Evolutionary conservation across 2,888 invertebrate species (phyloP), one percentile per base, ranked within the genome.

Genomic region (Salpingus planirostris): DNA sequence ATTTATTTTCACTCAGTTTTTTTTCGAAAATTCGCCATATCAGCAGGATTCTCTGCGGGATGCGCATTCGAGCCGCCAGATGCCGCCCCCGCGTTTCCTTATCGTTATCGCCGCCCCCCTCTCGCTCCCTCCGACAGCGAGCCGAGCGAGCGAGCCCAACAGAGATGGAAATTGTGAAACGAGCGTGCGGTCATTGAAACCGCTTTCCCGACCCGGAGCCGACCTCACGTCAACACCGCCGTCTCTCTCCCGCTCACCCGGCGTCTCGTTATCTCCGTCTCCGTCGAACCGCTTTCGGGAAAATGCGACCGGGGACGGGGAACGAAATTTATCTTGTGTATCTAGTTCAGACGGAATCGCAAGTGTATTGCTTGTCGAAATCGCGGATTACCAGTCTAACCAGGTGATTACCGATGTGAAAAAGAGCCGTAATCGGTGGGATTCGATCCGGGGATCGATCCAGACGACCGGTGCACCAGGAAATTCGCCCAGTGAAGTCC

Each of bases 341-440:
- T 52, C 50, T 52, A 52, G 54, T 56, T 44, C 50, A 48, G 50
- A 52, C 48, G 38, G 42, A 45, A 49, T 49, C 48, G 52, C 52
- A 46, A 48, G 38, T 38, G 38, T 38, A 38, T 27, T 35, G 42
- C 43, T 36, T 42, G 42, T 34, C 38, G 28, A 34, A 44, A 42
- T 39, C 34, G 34, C 38, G 40, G 35, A 38, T 38, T 47, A 40
- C 30, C 43, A 31, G 38, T 32, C n/a, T n/a, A 31, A 33, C n/a
- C 31, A 38, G 34, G 38, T 38, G 29, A 35, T 28, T 21, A 11
- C 12, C n/a, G n/a, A n/a, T 27, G 10, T 11, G n/a, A 12, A 15
- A n/a, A 27, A 27, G 14, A 31, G 26, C 10, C 42, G 44, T 44
- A 42, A 48, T 44, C 33, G 43, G 46, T 27, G 14, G 15, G 14